phyloP scores from a whole-genome alignment of 2,113 vertebrate genomes.

The Brachyistius frenatus region DNA sequence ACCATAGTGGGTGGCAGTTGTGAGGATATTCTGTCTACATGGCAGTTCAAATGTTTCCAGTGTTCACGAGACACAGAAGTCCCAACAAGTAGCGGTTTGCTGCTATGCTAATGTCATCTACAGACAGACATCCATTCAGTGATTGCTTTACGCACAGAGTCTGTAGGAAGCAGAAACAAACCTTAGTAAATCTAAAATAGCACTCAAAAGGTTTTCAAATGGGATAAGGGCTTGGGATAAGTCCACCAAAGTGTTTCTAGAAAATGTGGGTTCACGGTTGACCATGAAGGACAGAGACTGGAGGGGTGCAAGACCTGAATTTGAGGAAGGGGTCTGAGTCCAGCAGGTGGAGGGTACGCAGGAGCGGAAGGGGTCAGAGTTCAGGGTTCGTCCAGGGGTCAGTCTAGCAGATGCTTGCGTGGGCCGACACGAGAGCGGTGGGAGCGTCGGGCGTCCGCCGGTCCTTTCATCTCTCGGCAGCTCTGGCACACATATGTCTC shows the following conservation, averaged over 20 bases:
- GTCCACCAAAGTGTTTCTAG: conserved; percentile 62
- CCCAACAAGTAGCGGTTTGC: conserved; percentile 57
- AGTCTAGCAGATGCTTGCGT: conserved; percentile 94
- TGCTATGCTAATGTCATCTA: conserved; percentile 63
- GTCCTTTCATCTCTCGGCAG: conserved; percentile 91
- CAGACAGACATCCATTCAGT: conserved; percentile 73
- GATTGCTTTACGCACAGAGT: conserved; percentile 84
- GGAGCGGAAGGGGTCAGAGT: conserved; percentile 32
- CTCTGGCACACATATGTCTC: conserved; percentile 97
- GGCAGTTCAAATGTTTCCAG: conserved; percentile 74
- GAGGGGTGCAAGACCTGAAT: conserved; percentile 58
- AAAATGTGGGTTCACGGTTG: conserved; percentile 60
- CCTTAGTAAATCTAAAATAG: conserved; percentile 62
- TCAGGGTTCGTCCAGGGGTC: conserved; percentile 59
- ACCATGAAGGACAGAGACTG: conserved; percentile 41
- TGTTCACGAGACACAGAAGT: conserved; percentile 61
- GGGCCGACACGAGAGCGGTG: conserved; percentile 93
- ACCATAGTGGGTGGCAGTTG: conserved; percentile 77
- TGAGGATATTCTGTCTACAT: conserved; percentile 66
- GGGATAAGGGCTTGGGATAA: conserved; percentile 57
- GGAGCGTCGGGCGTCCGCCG: conserved; percentile 92
- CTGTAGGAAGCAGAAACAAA: conserved; percentile 72
- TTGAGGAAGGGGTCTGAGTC: conserved; percentile 36
- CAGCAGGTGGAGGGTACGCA: conserved; percentile 20
- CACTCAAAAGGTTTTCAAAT: conserved; percentile 53